Evolutionary conservation across 2,113 vertebrate species (phyloP), one percentile per base, ranked within the genome.

Genomic region (Hoplias malabaricus): DNA sequence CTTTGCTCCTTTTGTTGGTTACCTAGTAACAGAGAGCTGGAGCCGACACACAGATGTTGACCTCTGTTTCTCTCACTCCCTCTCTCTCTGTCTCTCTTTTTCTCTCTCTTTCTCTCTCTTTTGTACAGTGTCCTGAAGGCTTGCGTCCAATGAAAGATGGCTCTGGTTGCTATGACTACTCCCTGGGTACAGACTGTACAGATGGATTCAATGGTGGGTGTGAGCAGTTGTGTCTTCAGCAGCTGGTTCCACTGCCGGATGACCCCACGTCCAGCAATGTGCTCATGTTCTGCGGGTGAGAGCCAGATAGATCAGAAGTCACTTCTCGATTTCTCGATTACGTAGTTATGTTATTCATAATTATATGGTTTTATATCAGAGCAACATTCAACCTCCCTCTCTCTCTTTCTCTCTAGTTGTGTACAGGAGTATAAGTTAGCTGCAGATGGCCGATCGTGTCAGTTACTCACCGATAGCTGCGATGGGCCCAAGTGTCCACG

Each of bases 231-330:
- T 99, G 98, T 80, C 94, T 98, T 7, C 98, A 99, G 90, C 96
- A 98, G 87, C 94, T 95, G 0, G 93, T 97, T 38, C 94, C 97
- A 21, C 92, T 98, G 72, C 93, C 93, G 40, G 93, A 95, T 0
- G 95, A 98, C 74, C 93, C 95, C 25, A 86, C 89, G 0, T 96
- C 96, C 90, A 98, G 91, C 91, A 98, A 96, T 54, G 94, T 99
- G 87, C 96, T 96, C 87, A 99, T 99, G 98, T 96, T 97, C 92
- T 99, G 98, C 0, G 96, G 97, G 98, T 99, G 84, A 98, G 97
- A 92, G 13, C 27, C 12, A 2, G 5, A 50, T 4, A 29, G 14
- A 36, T 36, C 14, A 1, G 13, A 19, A 13, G 2, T 5, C 9
- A 63, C 16, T 21, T 10, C 56, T 8, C 5, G 13, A 43, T n/a